Percentiles rank a stretch among this genome's conserved stretches.
phyloP scores from a whole-genome alignment of 2,888 invertebrate genomes.

The Petrophora chlorosata region DNA sequence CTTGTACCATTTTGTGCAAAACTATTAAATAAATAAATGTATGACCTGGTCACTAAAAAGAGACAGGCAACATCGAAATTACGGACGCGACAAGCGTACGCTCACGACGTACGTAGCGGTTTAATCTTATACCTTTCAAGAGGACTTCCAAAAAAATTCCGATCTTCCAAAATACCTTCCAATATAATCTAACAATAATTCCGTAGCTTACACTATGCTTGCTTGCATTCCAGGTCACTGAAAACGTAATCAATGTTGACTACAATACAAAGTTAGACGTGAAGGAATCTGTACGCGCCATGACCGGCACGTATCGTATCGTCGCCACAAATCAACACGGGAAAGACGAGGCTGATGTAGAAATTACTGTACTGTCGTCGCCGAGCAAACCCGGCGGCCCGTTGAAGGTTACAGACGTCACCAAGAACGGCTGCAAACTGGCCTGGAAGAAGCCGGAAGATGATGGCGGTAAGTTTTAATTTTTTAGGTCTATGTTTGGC shows the following conservation, averaged over 20 bases:
- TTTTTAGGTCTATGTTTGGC: too few relatives aligned
- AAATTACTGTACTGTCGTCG: constrained; percentile 93
- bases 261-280: constrained; percentile 95
- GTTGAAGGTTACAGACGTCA: constrained; percentile 93
- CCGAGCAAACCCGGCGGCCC: constrained; percentile 96
- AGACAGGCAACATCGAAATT: too few relatives aligned
- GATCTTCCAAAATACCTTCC: too few relatives aligned
- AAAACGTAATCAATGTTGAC: constrained; percentile 92
- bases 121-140: too few relatives aligned
- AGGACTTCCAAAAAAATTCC: too few relatives aligned
- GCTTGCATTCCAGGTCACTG: constrained; percentile 82
- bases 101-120: too few relatives aligned
- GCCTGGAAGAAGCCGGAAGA: constrained; percentile 97
- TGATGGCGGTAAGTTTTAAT: constrained; percentile 88
- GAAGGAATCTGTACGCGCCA: constrained; percentile 90
- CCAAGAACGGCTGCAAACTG: constrained; percentile 94
- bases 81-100: too few relatives aligned
- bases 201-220: too few relatives aligned
- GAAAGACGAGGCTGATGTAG: constrained; percentile 95
- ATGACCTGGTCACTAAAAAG: too few relatives aligned
- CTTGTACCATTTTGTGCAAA: too few relatives aligned
- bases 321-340: constrained; percentile 96
- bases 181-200: too few relatives aligned
- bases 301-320: constrained; percentile 96
- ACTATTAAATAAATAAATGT: too few relatives aligned